Evolutionary conservation across 2,113 vertebrate species (phyloP).

Genomic region (Tauraco erythrolophus): DNA sequence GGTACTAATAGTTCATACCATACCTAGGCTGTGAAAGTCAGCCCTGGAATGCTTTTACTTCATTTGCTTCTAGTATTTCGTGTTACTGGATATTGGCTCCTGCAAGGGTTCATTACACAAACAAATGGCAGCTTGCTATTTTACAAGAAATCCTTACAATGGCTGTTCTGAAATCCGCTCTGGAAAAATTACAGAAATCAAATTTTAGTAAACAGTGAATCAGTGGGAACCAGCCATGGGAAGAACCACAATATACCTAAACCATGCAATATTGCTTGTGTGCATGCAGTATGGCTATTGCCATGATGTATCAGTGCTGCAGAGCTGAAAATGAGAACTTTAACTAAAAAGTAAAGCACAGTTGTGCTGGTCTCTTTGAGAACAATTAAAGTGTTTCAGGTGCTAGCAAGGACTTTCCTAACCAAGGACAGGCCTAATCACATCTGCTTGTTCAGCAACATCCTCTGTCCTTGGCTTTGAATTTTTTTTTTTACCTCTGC

Average conservation of each 20-base stretch:
- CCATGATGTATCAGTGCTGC: accelerated
- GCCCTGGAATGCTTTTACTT: not conserved
- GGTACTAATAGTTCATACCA: not conserved
- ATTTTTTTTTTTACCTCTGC: not conserved
- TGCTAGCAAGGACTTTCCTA: not conserved
- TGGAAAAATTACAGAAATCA: not conserved
- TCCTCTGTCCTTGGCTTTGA: not conserved
- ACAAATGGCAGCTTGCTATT: not conserved
- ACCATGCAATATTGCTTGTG: not conserved
- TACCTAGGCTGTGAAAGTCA: not conserved
- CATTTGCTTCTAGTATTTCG: not conserved
- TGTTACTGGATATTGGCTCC: not conserved
- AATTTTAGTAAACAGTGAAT: not conserved
- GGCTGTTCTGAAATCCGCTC: not conserved
- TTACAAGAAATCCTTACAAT: not conserved
- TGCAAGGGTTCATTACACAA: not conserved
- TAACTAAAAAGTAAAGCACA: not conserved
- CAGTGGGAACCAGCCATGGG: not conserved
- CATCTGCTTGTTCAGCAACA: not conserved
- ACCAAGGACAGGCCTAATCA: not conserved
- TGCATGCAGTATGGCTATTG: not conserved
- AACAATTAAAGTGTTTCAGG: not conserved
- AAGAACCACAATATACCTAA: not conserved
- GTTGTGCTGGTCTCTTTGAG: not conserved
- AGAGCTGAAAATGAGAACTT: not conserved